Base-by-base conservation (phyloP, 1,140 invertebrate species). In the Pseudomyrmex concolor region DNA sequence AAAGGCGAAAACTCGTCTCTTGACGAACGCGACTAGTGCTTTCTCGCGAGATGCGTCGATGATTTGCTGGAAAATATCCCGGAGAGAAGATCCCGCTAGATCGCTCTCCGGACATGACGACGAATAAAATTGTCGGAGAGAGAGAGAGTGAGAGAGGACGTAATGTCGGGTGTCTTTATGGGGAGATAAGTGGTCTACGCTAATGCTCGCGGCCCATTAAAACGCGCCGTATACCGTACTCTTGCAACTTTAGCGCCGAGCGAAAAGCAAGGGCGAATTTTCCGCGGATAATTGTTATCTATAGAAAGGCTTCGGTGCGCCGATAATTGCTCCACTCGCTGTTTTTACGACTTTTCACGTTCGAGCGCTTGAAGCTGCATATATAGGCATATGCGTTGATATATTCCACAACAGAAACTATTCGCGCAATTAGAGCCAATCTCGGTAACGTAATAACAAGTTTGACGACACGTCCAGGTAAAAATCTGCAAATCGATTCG, bases 191-290 rank as follows among this genome's bases (percentile, higher is more conserved):
- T 86, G 87, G 64, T 62, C 57, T 19, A 59, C 64, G 86, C 60
- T 88, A 88, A 89, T 89, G 84, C 73, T 74, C 77, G 73, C 68
- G 22, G 70, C 60, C 68, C 86, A 88, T 89, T 89, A 89, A 89
- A 84, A 83, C 71, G 43, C 68, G 45, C 55, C 62, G 22, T 74
- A 10, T 85, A 68, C 85, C 19, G 68, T 78, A 89, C 83, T 85
- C 77, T 88, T 57, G 12, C 5, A 17, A 50, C 68, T 63, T 85
- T 78, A 82, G 48, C 64, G 60, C 9, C n/a, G 34, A 55, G 68
- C 57, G 71, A 19, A 77, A 81, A 84, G 15, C 51, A 60, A 64
- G 17, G 57, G 60, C 66, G 67, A 54, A 78, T 70, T 78, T 85
- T 83, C 62, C 72, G 9, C 10, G 12, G 10, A 60, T 73, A 85